Evolutionary conservation across 1,140 invertebrate species (phyloP).

Genomic region (Onthophagus taurus): DNA sequence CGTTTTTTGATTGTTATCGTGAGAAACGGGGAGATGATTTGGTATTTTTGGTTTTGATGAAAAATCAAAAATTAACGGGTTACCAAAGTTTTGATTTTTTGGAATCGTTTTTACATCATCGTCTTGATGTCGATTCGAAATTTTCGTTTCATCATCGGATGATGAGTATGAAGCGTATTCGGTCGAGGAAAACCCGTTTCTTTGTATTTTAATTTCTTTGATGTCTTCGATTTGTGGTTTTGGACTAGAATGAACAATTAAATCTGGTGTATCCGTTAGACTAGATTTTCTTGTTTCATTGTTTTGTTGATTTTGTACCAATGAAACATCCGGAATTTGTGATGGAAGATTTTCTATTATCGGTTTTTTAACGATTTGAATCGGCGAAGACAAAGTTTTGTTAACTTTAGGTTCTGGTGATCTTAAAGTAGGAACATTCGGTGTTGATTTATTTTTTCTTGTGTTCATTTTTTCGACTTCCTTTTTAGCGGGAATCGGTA

Average conservation of each 20-base stretch:
- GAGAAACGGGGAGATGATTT: too few species aligned
- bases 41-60: too few species aligned
- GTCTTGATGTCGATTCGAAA: background rate
- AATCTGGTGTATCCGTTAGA: slow-evolving; percentile 33
- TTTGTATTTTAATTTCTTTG: too few species aligned
- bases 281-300: slow-evolving; percentile 10
- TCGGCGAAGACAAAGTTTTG: too few species aligned
- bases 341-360: slow-evolving; percentile 17
- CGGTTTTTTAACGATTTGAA: background rate
- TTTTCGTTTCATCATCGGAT: background rate
- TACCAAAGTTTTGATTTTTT: too few species aligned
- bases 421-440: slow-evolving; percentile 10
- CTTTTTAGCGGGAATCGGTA: too few species aligned
- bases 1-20: too few species aligned
- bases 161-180: too few species aligned
- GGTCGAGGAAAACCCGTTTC: too few species aligned
- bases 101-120: too few species aligned
- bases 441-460: background rate
- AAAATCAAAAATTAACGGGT: too few species aligned
- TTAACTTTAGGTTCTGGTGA: slow-evolving; percentile 19
- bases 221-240: slow-evolving; percentile 18
- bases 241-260: slow-evolving; percentile 36
- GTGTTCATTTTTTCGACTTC: background rate
- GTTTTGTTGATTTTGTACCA: slow-evolving; percentile 11
- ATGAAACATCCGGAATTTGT: slow-evolving; percentile 34